Percentiles rank a stretch among this genome's conserved stretches.
These are phyloP conservation scores for Lipophrys pholis DNA, from an alignment of 2,113 vertebrate genomes.

Conservation along the genomic window DNA sequence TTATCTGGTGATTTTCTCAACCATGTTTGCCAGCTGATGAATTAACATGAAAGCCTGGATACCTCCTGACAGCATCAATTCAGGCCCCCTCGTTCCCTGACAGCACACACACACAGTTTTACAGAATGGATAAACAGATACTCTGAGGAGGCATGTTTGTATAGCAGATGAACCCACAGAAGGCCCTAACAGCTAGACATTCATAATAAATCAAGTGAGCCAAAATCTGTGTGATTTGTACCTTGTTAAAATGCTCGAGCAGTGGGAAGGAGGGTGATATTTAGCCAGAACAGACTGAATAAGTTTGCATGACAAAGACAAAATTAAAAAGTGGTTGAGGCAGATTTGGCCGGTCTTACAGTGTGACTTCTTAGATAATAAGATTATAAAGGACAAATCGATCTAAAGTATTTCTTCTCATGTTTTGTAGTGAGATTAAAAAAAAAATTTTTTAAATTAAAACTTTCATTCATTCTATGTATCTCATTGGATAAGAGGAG, in stretches of 20 bases:
- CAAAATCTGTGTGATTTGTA: slow-evolving; percentile 38
- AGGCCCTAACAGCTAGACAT: slow-evolving; percentile 59
- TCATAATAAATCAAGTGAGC: slow-evolving; percentile 60
- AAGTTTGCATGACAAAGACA: not conserved
- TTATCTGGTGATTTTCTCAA: slow-evolving; percentile 23
- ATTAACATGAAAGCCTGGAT: slow-evolving; percentile 44
- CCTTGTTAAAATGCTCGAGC: slow-evolving; percentile 21
- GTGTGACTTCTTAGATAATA: not conserved
- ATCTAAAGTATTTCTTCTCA: not conserved
- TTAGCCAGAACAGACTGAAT: slow-evolving; percentile 1
- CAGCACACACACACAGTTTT: slow-evolving; percentile 8
- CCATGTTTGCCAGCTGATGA: slow-evolving; percentile 25
- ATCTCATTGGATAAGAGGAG: too few species aligned
- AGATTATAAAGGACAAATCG: not conserved
- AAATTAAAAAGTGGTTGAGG: not conserved
- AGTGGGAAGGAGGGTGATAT: not conserved
- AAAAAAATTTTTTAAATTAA: too few species aligned
- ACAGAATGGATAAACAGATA: slow-evolving; percentile 58
- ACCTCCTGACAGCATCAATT: slow-evolving; percentile 42
- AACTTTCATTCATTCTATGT: too few species aligned
- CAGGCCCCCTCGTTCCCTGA: slow-evolving; percentile 17
- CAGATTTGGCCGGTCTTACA: not conserved
- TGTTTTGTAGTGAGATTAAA: not conserved
- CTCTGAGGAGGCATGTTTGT: slow-evolving; percentile 30
- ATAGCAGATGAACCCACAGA: slow-evolving; percentile 62